These are phyloP conservation scores for Pantherophis vulpinus DNA, from an alignment of 2,797 vertebrate genomes.

Conservation along the genomic window DNA sequence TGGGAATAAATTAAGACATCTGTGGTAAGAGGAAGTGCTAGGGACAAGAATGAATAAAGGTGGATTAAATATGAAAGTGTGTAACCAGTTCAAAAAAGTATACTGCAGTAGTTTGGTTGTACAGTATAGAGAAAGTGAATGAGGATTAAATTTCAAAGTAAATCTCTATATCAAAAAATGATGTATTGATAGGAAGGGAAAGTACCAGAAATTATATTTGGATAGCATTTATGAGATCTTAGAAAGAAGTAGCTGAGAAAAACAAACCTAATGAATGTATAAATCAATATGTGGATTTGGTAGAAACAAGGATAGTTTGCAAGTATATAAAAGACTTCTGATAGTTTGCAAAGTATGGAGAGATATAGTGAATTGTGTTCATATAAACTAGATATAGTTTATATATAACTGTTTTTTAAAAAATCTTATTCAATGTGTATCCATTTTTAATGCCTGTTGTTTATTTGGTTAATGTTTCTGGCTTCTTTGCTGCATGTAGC, in stretches of 20 bases:
- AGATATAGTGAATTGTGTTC: neutral
- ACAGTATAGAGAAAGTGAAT: neutral
- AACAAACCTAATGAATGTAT: neutral
- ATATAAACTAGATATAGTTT: neutral
- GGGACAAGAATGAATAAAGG: neutral
- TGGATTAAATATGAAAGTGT: neutral
- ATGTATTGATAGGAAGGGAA: neutral
- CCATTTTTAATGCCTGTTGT: neutral
- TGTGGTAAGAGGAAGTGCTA: neutral
- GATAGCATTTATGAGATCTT: neutral
- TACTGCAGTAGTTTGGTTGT: neutral
- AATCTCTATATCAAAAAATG: neutral
- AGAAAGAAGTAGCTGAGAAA: neutral
- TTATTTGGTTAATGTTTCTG: neutral
- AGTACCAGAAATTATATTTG: neutral
- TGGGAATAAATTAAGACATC: neutral
- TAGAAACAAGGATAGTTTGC: neutral
- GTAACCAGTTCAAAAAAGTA: neutral
- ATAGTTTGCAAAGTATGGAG: neutral
- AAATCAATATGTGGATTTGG: neutral
- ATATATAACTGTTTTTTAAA: neutral
- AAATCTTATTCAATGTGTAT: neutral
- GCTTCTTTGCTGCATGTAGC: neutral
- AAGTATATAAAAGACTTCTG: neutral
- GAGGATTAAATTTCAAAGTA: neutral